Conservation (phyloP, 2,113 vertebrate genomes). For the Pontoporia blainvillei region DNA sequence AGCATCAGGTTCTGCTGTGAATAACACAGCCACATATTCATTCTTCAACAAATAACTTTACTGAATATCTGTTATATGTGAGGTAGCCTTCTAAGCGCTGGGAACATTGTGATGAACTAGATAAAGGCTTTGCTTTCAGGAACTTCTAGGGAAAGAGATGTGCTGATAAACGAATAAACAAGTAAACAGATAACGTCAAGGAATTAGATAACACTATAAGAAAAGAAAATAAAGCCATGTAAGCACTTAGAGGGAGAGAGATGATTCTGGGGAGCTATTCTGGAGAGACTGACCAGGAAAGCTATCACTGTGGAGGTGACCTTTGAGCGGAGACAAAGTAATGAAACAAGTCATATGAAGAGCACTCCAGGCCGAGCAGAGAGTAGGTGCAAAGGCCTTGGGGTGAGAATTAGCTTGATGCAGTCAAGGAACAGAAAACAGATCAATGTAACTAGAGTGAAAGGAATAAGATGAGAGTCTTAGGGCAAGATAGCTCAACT, state of each 20-base stretch:
- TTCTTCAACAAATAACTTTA: background rate
- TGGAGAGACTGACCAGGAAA: background rate
- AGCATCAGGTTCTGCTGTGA: background rate
- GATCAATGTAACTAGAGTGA: background rate
- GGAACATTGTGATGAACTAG: background rate
- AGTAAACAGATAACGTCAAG: background rate
- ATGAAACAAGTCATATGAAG: background rate
- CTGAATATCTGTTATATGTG: accelerated
- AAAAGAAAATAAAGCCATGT: background rate
- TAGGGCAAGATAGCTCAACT: background rate
- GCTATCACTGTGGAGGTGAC: background rate
- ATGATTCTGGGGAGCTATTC: background rate
- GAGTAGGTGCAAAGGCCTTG: background rate
- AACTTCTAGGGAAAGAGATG: background rate
- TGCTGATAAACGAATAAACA: background rate
- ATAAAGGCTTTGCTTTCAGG: background rate
- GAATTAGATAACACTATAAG: background rate
- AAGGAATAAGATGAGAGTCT: background rate
- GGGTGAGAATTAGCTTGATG: background rate
- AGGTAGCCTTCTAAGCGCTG: background rate
- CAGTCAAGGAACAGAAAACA: background rate
- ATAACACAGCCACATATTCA: background rate
- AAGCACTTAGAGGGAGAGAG: background rate
- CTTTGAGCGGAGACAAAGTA: background rate
- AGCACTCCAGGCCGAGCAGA: accelerated